Percentiles rank a stretch among this genome's conserved stretches.
These are phyloP conservation scores for Suncus etruscus DNA, from an alignment of 2,113 vertebrate genomes.

Conservation along the genomic window DNA sequence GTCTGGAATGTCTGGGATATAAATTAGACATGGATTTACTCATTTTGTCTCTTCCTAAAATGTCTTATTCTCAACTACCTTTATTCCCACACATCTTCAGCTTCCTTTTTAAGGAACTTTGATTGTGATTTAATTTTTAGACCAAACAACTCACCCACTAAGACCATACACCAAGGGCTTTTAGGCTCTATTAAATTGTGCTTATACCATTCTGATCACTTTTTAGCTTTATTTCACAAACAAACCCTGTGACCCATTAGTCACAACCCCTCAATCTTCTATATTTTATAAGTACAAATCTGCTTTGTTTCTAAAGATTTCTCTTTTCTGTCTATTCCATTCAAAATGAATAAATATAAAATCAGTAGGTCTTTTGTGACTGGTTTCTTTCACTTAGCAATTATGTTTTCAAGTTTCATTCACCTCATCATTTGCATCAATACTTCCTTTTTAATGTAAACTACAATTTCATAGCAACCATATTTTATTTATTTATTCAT, in stretches of 20 bases:
- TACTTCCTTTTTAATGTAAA: neutral
- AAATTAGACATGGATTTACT: neutral
- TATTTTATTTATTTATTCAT: neutral
- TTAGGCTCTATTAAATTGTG: neutral
- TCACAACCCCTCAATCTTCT: neutral
- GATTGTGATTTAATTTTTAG: conserved; percentile 32
- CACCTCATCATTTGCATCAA: neutral
- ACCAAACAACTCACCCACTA: too few relatives aligned
- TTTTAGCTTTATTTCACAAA: neutral
- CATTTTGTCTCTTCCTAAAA: neutral
- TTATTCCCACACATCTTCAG: neutral
- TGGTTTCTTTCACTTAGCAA: neutral
- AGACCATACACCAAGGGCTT: neutral
- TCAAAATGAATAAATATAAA: neutral
- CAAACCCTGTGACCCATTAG: neutral
- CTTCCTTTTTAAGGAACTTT: neutral
- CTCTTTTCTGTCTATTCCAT: neutral
- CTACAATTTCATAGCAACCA: neutral
- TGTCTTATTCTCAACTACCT: neutral
- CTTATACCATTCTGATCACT: neutral
- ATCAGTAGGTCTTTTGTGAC: neutral
- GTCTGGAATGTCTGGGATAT: neutral
- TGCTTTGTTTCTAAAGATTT: neutral
- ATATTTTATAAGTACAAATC: neutral
- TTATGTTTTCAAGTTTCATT: neutral